phyloP scores from a whole-genome alignment of 2,888 invertebrate species.

The Gymnocheta viridis region DNA sequence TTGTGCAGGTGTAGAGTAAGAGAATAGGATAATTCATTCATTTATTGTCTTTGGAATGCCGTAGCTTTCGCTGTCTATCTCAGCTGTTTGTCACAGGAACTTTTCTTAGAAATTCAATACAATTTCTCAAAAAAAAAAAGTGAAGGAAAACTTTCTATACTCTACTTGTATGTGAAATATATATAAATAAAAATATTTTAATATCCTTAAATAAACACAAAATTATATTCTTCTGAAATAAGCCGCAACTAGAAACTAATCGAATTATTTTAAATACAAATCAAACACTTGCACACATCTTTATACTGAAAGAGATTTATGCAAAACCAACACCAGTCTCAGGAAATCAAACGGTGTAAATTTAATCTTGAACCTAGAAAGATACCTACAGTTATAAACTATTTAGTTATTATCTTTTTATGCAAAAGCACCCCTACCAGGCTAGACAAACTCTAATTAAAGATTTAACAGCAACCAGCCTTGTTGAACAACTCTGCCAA shows the following conservation, averaged over 20 bases:
- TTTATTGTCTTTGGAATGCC: too few species aligned
- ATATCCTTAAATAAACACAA: not conserved
- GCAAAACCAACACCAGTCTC: not conserved
- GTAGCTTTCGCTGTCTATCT: too few species aligned
- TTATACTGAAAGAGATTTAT: not conserved
- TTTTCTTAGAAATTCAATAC: too few species aligned
- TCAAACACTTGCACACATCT: slow-evolving; percentile 35
- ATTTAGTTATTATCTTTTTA: not conserved
- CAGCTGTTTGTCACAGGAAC: too few species aligned
- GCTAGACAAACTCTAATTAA: slow-evolving; percentile 48
- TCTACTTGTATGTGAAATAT: not conserved
- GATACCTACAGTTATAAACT: slow-evolving; percentile 33
- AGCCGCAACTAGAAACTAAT: slow-evolving; percentile 48
- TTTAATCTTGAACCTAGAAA: slow-evolving; percentile 32
- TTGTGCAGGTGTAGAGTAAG: too few species aligned
- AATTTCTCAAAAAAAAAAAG: too few species aligned
- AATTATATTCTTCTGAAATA: not conserved
- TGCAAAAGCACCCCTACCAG: not conserved
- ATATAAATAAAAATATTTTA: not conserved
- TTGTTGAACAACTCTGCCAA: not conserved
- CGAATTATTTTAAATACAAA: slow-evolving; percentile 42
- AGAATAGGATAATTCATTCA: too few species aligned
- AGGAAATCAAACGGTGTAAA: slow-evolving; percentile 23
- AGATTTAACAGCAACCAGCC: slow-evolving; percentile 38
- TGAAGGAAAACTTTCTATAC: too few species aligned